Conservation (phyloP, 2,888 invertebrate genomes). For the Scelioninae gen. 2 region DNA sequence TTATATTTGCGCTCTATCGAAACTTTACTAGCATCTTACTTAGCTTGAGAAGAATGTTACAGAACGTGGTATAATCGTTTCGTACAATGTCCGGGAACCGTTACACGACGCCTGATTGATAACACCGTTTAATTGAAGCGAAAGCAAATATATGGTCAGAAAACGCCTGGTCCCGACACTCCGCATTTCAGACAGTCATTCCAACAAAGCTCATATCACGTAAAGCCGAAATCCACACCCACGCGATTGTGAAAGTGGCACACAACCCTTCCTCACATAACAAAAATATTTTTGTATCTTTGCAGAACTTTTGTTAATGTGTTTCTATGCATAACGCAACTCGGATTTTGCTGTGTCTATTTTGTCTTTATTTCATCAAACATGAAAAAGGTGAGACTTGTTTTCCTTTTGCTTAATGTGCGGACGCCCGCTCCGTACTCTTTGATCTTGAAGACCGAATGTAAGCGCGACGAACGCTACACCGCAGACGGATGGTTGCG, state of each 20-base stretch:
- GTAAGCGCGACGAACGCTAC: constrained; percentile 38
- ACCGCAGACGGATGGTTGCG: constrained; percentile 32
- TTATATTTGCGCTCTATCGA: not conserved
- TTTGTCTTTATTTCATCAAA: constrained; percentile 95
- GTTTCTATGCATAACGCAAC: constrained; percentile 95
- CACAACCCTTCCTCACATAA: constrained; percentile 45
- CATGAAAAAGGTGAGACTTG: constrained; percentile 81
- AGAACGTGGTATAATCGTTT: no score
- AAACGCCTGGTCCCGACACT: not conserved
- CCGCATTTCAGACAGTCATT: constrained; percentile 3
- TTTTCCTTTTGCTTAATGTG: constrained; percentile 4
- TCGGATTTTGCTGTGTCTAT: constrained; percentile 98
- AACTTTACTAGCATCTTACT: no score
- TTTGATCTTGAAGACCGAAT: constrained; percentile 30
- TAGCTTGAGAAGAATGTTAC: no score
- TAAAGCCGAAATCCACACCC: constrained; percentile 10
- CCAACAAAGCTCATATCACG: not conserved
- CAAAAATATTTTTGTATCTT: constrained; percentile 61
- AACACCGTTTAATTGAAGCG: no score
- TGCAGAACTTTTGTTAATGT: constrained; percentile 82
- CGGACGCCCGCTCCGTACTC: constrained; percentile 5
- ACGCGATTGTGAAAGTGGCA: not conserved
- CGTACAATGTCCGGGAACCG: no score
- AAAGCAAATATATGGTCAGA: not conserved
- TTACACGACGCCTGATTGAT: no score